A percentile compares a stretch with the other conserved stretches of the same genome.
These are phyloP conservation scores for Prunella himalayana DNA, from an alignment of 2,113 vertebrate species.

Conservation along the genomic window DNA sequence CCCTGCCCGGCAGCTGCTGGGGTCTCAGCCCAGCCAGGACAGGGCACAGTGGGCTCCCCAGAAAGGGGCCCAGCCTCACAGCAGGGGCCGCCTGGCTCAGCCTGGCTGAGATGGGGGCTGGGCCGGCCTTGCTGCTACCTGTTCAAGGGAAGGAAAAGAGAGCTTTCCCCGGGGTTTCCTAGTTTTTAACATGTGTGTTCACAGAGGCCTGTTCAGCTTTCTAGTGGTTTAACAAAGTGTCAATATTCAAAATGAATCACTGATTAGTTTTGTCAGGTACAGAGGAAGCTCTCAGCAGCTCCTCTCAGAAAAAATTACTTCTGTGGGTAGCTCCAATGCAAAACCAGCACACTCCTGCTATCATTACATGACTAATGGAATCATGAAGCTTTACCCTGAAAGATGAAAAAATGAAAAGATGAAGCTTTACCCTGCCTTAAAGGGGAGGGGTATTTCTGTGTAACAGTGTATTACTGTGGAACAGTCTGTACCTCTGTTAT, in stretches of 20 bases:
- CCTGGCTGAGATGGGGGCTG: too few species aligned
- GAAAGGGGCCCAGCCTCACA: too few species aligned
- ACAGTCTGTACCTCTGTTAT: not conserved
- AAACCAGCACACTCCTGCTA: not conserved
- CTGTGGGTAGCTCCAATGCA: not conserved
- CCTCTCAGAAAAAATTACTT: not conserved
- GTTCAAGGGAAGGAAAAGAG: not conserved
- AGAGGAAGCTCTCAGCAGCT: not conserved
- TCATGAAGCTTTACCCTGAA: not conserved
- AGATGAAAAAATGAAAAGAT: not conserved
- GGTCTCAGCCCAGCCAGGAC: too few species aligned
- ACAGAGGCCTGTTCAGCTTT: not conserved
- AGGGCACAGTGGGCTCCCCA: too few species aligned
- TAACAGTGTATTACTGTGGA: not conserved
- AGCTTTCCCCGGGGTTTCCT: not conserved
- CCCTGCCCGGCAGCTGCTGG: too few species aligned
- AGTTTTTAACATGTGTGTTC: not conserved
- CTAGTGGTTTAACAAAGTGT: not conserved
- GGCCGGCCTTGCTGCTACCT: not conserved
- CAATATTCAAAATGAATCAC: not conserved
- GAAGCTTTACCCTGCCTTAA: not conserved
- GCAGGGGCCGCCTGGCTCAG: too few species aligned
- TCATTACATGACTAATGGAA: not conserved
- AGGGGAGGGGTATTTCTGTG: not conserved
- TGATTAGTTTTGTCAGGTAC: not conserved